Base-by-base conservation (phyloP, 2,113 vertebrate genomes). In the Leptocoma aspasia region DNA sequence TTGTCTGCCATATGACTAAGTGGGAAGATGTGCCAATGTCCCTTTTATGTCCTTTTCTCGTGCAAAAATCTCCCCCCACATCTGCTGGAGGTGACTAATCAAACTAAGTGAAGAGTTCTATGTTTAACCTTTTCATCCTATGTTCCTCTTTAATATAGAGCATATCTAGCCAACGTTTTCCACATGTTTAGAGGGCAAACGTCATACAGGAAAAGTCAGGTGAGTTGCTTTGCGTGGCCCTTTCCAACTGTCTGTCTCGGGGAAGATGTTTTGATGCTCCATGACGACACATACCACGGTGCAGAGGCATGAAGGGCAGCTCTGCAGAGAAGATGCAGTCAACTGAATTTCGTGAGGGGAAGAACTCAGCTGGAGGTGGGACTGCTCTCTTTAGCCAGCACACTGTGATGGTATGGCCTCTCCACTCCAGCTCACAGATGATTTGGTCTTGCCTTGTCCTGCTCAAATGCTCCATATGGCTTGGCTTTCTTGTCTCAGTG, bases 261-360 rank as follows among this genome's bases (percentile, higher is more conserved):
- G 15, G 24, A 82, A 39, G 22, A 1, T 66, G 50, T 73, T 16
- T 54, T 61, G 45, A 7, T 3, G 1, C 17, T 42, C 47, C 15
- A 3, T 26, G 27, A 7, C 37, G 42, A 10, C 19, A 17, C 7
- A 11, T 4, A 13, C 15, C n/a, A 27, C 0, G 2, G 41, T 18
- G 35, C 28, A 45, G 37, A 16, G 33, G 7, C 20, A 7, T 19
- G 30, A 59, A 47, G 60, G 19, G 31, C 60, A 93, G 17, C 30
- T 17, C 42, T 44, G 2, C 28, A 68, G 42, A 76, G 53, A 63
- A 63, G 44, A 12, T 37, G 15, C 12, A 20, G 6, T 24, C 57
- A 63, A 24, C 30, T 66, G 61, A 22, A 64, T 85, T 71, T 57
- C 7, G 1, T 28, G 52, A 79, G 21, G 27, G 7, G 17, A 63